phyloP scores from a whole-genome alignment of 2,888 invertebrate genomes.

The Capitulum mitella region DNA sequence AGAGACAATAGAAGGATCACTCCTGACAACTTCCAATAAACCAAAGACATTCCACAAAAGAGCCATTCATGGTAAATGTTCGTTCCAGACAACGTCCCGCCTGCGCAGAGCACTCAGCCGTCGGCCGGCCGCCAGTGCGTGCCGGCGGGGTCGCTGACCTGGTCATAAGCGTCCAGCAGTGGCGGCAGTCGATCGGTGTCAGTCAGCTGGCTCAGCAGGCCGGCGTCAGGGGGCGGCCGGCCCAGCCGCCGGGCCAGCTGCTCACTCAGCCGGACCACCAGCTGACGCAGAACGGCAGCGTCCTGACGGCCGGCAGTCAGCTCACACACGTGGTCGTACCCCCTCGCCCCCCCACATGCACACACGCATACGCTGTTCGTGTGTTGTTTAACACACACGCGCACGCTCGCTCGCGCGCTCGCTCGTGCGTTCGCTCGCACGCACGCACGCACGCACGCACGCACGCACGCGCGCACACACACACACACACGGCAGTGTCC shows the following conservation, averaged over 20 bases:
- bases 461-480: not conserved
- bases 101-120: no score
- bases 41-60: no score
- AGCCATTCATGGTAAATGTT: no score
- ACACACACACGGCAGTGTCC: not conserved
- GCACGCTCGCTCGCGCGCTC: not conserved
- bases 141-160: no score
- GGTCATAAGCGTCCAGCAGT: not conserved
- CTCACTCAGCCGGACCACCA: conserved; percentile 13
- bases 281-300: not conserved
- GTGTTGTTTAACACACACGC: no score
- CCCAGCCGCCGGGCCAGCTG: conserved; percentile 1
- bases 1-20: no score
- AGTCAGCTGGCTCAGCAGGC: not conserved
- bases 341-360: not conserved
- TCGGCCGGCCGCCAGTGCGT: no score
- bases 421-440: not conserved
- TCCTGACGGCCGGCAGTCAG: not conserved
- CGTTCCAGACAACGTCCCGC: no score
- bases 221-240: not conserved
- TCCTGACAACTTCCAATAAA: no score
- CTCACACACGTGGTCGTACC: not conserved
- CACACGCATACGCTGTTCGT: no score
- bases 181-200: not conserved
- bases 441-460: not conserved